Conservation (phyloP, 2,888 invertebrate species). For the Chirona hameri region DNA sequence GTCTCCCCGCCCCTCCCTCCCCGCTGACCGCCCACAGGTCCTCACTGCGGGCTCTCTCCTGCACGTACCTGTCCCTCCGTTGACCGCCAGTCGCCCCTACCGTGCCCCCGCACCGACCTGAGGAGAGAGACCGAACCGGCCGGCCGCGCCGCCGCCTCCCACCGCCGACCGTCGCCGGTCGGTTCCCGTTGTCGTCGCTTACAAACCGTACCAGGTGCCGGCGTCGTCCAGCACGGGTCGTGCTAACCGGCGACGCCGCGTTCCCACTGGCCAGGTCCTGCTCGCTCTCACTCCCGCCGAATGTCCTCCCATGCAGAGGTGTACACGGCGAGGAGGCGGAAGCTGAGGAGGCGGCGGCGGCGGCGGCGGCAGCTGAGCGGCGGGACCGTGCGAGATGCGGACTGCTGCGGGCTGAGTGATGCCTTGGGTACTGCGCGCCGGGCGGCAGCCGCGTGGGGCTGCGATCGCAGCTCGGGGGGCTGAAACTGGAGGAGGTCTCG, state of each 20-base stretch:
- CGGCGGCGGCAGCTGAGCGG: slow-evolving; percentile 81
- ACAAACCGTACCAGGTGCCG: slow-evolving; percentile 68
- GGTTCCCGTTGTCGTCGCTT: slow-evolving; percentile 72
- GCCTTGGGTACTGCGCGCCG: not conserved
- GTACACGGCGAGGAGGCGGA: slow-evolving; percentile 48
- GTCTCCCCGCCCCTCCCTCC: slow-evolving; percentile 58
- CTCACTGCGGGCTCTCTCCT: slow-evolving; percentile 45
- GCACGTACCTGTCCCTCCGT: slow-evolving; percentile 53
- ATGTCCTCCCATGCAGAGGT: slow-evolving; percentile 61
- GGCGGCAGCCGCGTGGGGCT: slow-evolving; percentile 61
- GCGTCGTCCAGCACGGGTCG: slow-evolving; percentile 45
- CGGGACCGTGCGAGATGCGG: slow-evolving; percentile 80
- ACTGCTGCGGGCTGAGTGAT: slow-evolving; percentile 64
- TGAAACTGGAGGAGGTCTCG: slow-evolving; percentile 74
- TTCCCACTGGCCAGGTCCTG: slow-evolving; percentile 63
- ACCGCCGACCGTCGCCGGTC: slow-evolving; percentile 78
- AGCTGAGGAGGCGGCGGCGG: slow-evolving; percentile 61
- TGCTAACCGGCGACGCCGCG: slow-evolving; percentile 76
- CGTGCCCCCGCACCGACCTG: slow-evolving; percentile 74
- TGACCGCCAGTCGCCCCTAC: slow-evolving; percentile 71
- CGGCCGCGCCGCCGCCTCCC: slow-evolving; percentile 71
- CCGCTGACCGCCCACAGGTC: slow-evolving; percentile 58
- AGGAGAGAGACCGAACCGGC: slow-evolving; percentile 82
- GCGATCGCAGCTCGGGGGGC: slow-evolving; percentile 72
- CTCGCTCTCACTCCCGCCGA: not conserved